Conservation (phyloP, 2,888 invertebrate species). For the Drosophila paucipuncta region DNA sequence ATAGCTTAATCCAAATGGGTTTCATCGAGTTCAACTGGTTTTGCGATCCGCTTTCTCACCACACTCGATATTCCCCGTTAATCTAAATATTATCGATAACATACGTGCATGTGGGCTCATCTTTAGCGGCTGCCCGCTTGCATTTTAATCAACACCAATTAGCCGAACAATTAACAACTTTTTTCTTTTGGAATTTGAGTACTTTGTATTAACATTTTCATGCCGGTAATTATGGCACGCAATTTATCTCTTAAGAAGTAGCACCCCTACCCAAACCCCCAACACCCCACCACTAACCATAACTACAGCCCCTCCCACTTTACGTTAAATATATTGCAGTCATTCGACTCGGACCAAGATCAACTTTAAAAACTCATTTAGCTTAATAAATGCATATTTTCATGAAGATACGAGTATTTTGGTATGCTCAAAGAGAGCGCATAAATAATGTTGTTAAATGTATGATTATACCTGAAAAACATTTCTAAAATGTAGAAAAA, state of each 20-base stretch:
- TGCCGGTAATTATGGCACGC: constrained; percentile 57
- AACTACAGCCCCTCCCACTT: not conserved
- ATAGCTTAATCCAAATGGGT: not conserved
- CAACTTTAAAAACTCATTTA: not conserved
- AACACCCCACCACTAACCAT: not conserved
- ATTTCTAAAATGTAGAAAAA: not conserved
- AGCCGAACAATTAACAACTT: constrained; percentile 60
- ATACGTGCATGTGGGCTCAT: constrained; percentile 13
- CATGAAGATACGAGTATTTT: not conserved
- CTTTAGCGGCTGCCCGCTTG: constrained; percentile 16
- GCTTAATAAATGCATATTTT: not conserved
- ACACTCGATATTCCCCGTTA: not conserved
- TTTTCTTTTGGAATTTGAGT: constrained; percentile 39
- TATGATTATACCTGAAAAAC: not conserved
- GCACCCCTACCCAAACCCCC: not conserved
- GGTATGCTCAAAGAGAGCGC: not conserved
- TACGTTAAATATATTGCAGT: not conserved
- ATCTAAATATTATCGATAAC: constrained; percentile 5
- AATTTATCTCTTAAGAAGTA: constrained; percentile 1
- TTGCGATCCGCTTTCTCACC: not conserved
- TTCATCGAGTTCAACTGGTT: not conserved
- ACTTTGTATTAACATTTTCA: constrained; percentile 54
- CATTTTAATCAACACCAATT: constrained; percentile 41
- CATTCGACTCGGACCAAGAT: constrained; percentile 8
- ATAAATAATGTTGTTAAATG: not conserved